Base-by-base conservation (phyloP, 2,113 vertebrate species). In the Megaceryle torquata region DNA sequence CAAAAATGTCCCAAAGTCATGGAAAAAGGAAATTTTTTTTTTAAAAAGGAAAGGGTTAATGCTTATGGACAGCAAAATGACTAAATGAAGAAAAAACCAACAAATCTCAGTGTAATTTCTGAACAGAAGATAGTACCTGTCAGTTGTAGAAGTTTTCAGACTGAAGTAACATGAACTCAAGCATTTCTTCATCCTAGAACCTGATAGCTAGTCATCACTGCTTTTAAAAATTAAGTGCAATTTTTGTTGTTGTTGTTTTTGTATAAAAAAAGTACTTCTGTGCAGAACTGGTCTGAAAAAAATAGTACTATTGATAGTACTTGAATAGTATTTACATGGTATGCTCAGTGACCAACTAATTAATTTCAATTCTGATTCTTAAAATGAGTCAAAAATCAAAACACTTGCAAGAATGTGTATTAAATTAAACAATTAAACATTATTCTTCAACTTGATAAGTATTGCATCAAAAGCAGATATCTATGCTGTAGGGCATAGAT, bases 1-100 rank as follows among this genome's bases (percentile, higher is more conserved):
- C 2, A n/a, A 48, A 88, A 41, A 15, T 0, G 2, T 51, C 4
- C 48, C 9, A 70, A 88, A 37, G 2, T 51, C 2, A 2, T 13
- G 7, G 8, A 6, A 6, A 84, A 57, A 15, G 2, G 28, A 76
- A 57, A 68, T 11, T 17, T 54, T 41, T 48, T 65, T 43, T 21
- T 28, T 13, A 3, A 15, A 76, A 68, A 68, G 1, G 11, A 77
- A 80, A 78, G 5, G 0, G 2, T 76, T 74, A 83, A 56, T 63
- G 31, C 6, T 44, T 33, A 13, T 35, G 2, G 8, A 33, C 72
- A 72, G 6, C 1, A 70, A 61, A 70, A 60, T 13, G 6, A 4
- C 8, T 77, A 63, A 76, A 69, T 24, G 53, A 71, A 86, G 10
- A 77, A 69, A 61, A 29, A 4, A 68, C 19, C 19, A 46, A 46